Evolutionary conservation across 2,888 invertebrate genomes (phyloP), one percentile per base, ranked within the genome.

Genomic region (Eupithecia pulchellata): DNA sequence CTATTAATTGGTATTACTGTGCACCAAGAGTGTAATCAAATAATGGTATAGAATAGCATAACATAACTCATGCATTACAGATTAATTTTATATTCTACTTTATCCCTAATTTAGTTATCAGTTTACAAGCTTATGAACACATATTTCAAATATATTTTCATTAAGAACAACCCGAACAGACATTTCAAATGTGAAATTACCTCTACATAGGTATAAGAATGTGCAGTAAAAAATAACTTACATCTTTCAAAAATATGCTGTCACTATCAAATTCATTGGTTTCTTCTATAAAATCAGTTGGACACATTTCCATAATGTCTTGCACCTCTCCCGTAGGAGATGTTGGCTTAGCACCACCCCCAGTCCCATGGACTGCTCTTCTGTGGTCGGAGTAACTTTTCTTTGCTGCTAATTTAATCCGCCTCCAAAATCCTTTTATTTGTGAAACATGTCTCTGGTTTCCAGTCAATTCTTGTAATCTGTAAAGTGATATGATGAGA

Each of bases 231-330:
- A 52, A n/a, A 52, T 25, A 52, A 52, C 52, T 20, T 52, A 25
- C 20, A 52, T 52, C 52, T 52, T 52, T 52, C 52, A 25, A 25
- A 52, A 52, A 52, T 52, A 52, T 52, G 52, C 52, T 52, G 52
- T 20, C 52, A 52, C n/a, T 52, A 52, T 52, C 52, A 52, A 52
- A 52, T 52, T 52, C n/a, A n/a, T 52, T n/a, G 4, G 3, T 52
- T 52, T 25, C 52, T 25, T 52, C 9, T 14, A 52, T 25, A 25
- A 52, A 52, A 52, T 52, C 52, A 8, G 52, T 9, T 8, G 52
- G 52, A 25, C 52, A 52, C 52, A 52, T 52, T 52, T 52, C 52
- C 14, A 52, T 52, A n/a, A 52, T 52, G n/a, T 52, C 52, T 52
- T 20, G 52, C 52, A 20, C 47, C 47, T 47, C 47, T 47, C 47